Evolutionary conservation across 2,113 vertebrate genomes (phyloP), one percentile per base, ranked within the genome.

Genomic region (Proteles cristata): DNA sequence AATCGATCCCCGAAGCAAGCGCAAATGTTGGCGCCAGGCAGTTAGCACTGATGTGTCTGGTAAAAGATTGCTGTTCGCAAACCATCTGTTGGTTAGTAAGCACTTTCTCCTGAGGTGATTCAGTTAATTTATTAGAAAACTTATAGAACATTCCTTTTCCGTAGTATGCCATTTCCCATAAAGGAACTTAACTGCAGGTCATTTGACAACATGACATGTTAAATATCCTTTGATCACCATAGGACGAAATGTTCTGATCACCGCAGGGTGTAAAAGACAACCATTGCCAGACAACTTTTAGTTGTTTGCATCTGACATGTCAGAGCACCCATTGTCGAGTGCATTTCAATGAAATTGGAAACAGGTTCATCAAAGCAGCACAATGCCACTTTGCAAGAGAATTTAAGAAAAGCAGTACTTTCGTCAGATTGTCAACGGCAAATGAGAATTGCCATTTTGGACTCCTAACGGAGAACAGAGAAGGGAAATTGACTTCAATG

Each of bases 141-240:
- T 76, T 93, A 35, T 39, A 53, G 12, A 95, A 79, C 28, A 63
- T 50, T 79, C 28, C 15, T 83, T 89, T 95, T 39, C 89, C 39
- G 25, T 76, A 23, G 83, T 86, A 73, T 83, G 33, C 68, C 85
- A 90, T 83, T 48, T 86, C 2, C 5, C 73, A 68, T 80, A 73
- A 96, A 93, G 63, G 53, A 76, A 63, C 17, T 80, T 93, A 96
- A 94, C 45, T 68, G 74, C 31, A 68, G 81, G 31, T 90, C 86
- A 92, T 80, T 73, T 73, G 68, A 94, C n/a, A 94, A 45, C 87
- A 88, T 63, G 35, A 79, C 90, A 87, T 97, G 63, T 80, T 94
- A 92, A 96, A 76, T 65, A 95, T n/a, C 74, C 17, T 87, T 74
- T 98, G 26, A 88, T 88, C 68, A 93, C 55, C n/a, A 35, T 11